Percentiles rank a stretch among this genome's conserved stretches.
Conservation (phyloP, 1,140 invertebrate species). For the Magallana angulata region DNA sequence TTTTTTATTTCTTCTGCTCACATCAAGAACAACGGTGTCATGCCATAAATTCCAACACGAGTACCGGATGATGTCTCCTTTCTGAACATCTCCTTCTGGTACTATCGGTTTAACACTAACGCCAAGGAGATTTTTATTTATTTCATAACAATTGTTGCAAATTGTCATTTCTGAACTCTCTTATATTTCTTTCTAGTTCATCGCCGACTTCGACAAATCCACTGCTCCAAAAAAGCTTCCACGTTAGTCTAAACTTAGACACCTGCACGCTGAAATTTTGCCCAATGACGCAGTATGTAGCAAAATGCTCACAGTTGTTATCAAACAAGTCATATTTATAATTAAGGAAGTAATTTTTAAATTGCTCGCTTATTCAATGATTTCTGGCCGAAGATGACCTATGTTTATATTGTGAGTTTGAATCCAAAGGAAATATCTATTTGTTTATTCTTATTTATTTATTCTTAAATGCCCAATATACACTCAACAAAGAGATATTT, state of each 20-base stretch:
- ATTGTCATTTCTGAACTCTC: slow-evolving; percentile 15
- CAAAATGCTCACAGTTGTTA: slow-evolving; percentile 52
- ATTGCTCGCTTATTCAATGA: too few relatives aligned
- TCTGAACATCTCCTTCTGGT: not conserved
- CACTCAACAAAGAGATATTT: too few relatives aligned
- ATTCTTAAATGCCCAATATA: too few relatives aligned
- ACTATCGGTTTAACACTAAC: not conserved
- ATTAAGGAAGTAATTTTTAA: not conserved
- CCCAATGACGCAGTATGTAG: slow-evolving; percentile 45
- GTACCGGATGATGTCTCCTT: slow-evolving; percentile 40
- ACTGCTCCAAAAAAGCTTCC: not conserved
- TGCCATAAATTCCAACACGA: slow-evolving; percentile 36
- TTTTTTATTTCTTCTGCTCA: not conserved
- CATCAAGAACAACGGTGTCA: slow-evolving; percentile 24
- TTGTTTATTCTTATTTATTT: too few relatives aligned
- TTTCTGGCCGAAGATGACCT: too few relatives aligned
- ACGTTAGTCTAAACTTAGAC: not conserved
- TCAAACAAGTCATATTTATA: slow-evolving; percentile 35
- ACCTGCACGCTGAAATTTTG: slow-evolving; percentile 36
- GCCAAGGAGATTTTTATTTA: slow-evolving; percentile 3
- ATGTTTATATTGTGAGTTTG: too few relatives aligned
- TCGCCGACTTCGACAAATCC: slow-evolving; percentile 41
- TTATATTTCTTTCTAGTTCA: slow-evolving; percentile 38
- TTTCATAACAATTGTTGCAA: slow-evolving; percentile 27
- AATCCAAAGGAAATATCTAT: too few relatives aligned